Evolutionary conservation across 2,888 invertebrate genomes (phyloP).

Genomic region (Anagyrus pseudococci): DNA sequence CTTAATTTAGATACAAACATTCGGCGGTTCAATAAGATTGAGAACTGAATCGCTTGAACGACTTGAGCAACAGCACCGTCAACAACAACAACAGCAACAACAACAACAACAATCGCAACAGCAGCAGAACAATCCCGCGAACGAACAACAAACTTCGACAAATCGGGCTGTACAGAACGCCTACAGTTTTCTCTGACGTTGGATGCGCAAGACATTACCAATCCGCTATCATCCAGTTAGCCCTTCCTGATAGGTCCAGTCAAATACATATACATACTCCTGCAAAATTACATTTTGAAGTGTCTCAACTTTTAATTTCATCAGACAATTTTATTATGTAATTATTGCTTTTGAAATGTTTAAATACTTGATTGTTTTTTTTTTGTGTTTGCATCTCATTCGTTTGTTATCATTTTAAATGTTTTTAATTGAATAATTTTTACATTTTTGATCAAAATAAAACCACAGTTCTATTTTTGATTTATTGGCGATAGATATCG

Average conservation of each 20-base stretch:
- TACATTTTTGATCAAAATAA: not conserved
- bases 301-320: not conserved
- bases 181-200: constrained; percentile 69
- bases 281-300: not conserved
- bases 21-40: constrained; percentile 82
- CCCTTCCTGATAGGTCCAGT: constrained; percentile 44
- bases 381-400: not conserved
- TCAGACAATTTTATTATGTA: not conserved
- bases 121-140: constrained; percentile 41
- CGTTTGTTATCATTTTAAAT: not conserved
- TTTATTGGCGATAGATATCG: not conserved
- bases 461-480: not conserved
- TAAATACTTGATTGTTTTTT: constrained; percentile 3
- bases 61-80: constrained; percentile 63
- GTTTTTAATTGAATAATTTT: not conserved
- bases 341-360: constrained; percentile 22
- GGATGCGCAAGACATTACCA: constrained; percentile 53
- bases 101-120: constrained; percentile 18
- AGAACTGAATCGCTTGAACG: constrained; percentile 80
- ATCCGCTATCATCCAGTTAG: constrained; percentile 53
- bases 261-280: not conserved
- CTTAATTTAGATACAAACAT: constrained; percentile 69
- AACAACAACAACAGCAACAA: constrained; percentile 38
- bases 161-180: constrained; percentile 70
- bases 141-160: constrained; percentile 53